A percentile compares a stretch with the other conserved stretches of the same genome.
phyloP scores from a whole-genome alignment of 2,888 invertebrate genomes.

The Neoascia interrupta region DNA sequence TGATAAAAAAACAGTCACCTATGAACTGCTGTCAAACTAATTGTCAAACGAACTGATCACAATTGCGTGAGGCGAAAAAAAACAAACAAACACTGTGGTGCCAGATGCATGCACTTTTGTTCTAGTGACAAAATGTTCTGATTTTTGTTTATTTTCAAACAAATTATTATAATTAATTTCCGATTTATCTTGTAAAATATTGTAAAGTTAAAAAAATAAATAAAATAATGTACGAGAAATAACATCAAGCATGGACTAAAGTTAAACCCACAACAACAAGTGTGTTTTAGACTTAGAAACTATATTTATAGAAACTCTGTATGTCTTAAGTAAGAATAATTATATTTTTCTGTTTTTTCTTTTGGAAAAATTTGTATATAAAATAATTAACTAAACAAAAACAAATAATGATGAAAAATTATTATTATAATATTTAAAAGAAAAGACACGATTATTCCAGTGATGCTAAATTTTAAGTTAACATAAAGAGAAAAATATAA shows the following conservation, averaged over 20 bases:
- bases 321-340: too few relatives aligned
- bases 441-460: constrained; percentile 71
- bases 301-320: constrained; percentile 61
- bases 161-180: constrained; percentile 42
- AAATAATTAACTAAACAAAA: constrained; percentile 29
- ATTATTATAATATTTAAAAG: constrained; percentile 27
- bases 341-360: too few relatives aligned
- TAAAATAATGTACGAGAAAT: constrained; percentile 1
- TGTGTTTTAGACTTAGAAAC: constrained; percentile 52
- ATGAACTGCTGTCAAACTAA: constrained; percentile 31
- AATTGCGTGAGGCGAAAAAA: not conserved
- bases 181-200: constrained; percentile 52
- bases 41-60: constrained; percentile 35
- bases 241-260: constrained; percentile 38
- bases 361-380: constrained; percentile 41
- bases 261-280: constrained; percentile 2
- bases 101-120: constrained; percentile 71
- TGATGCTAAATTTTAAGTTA: constrained; percentile 71
- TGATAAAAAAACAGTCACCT: not conserved
- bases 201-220: constrained; percentile 54
- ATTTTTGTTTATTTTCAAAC: constrained; percentile 69
- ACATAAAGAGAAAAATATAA: constrained; percentile 3
- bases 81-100: constrained; percentile 31
- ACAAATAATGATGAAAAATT: too few relatives aligned
- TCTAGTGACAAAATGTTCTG: constrained; percentile 44